Conservation (phyloP, 2,113 vertebrate species). For the Ondatra zibethicus region DNA sequence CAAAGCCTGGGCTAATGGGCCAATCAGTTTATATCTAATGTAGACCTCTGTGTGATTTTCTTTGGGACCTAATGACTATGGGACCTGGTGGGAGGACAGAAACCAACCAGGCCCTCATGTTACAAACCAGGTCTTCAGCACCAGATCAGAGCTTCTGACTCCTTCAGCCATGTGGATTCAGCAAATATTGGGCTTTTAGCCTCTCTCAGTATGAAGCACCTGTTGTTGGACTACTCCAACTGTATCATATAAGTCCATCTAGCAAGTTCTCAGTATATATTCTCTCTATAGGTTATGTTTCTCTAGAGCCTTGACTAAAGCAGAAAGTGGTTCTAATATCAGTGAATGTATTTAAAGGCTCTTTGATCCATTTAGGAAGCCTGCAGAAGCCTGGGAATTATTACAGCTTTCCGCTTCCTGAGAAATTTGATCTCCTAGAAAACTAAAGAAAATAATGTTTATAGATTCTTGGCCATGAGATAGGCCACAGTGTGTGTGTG, state of each 20-base stretch:
- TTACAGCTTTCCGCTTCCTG: not conserved
- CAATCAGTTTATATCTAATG: too few species aligned
- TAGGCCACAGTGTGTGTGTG: too few species aligned
- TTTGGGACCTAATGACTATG: too few species aligned
- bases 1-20: too few species aligned
- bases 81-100: too few species aligned
- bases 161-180: not conserved
- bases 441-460: slow-evolving; percentile 1
- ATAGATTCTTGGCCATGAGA: not conserved
- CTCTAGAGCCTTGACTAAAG: not conserved
- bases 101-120: too few species aligned
- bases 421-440: not conserved
- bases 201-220: not conserved
- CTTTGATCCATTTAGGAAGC: not conserved
- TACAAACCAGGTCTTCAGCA: not conserved
- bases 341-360: not conserved
- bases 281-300: not conserved
- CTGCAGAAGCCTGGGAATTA: not conserved
- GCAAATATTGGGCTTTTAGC: not conserved
- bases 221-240: not conserved
- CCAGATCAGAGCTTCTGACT: not conserved
- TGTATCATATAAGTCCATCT: not conserved
- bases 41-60: too few species aligned
- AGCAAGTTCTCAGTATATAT: not conserved
- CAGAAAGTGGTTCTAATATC: not conserved